Base-by-base conservation (phyloP, 2,113 vertebrate species). In the Odontophorus gujanensis region DNA sequence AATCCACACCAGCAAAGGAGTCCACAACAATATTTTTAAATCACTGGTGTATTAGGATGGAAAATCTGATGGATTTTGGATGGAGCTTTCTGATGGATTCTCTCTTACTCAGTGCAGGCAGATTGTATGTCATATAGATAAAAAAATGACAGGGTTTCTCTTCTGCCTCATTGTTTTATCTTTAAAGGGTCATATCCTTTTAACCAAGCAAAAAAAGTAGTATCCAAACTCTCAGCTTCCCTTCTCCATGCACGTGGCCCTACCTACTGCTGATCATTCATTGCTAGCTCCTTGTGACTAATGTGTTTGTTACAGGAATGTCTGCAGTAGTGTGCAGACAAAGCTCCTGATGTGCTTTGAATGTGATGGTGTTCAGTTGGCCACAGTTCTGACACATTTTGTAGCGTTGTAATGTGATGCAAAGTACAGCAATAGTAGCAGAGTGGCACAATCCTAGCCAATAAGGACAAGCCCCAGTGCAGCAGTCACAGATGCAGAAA, bases 381-480 rank as follows among this genome's bases (percentile, higher is more conserved):
- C 55, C 0, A 0, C 40, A 24, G 11, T 65, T 86, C 73, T 42
- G 34, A 72, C 11, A 18, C 0, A 0, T 67, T 58, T 22, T 32
- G 28, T 18, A 51, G 26, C 8, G 51, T 14, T 28, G 14, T 16
- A 15, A 30, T 32, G 53, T 32, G 25, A 53, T 28, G 26, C 25
- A 9, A 53, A 53, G 14, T 28, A 53, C 51, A 53, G 51, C 26
- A 28, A 53, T 9, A 53, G 51, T 28, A 53, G 40, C 40, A 40
- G 40, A 13, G 40, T 40, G 12, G 26, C 51, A 53, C 51, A 53
- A 16, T 15, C 50, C 25, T 28, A 53, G 13, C 4, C 25, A 51
- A 26, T 8, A 25, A 51, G 25, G 26, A 26, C 50, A 51, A 51
- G 13, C 24, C 50, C 50, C 26, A 26, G 26, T 25, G 25, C 25